Evolutionary conservation across 1,140 invertebrate genomes (phyloP), one percentile per base, ranked within the genome.

Genomic region (Trichonephila inaurata): DNA sequence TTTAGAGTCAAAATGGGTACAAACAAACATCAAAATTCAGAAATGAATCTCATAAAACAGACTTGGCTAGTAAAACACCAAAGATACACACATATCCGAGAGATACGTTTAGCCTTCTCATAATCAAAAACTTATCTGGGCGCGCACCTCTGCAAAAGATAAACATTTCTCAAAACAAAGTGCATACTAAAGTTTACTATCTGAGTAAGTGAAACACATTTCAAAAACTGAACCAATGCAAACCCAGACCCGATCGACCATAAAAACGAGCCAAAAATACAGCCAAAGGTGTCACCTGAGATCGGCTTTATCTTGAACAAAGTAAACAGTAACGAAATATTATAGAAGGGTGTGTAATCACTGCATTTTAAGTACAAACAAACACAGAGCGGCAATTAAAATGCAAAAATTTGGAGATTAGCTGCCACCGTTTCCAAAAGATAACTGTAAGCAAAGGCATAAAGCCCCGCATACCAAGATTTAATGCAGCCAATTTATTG

Each of bases 331-430:
- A 69, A n/a, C 66, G 66, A 69, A n/a, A 10, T 69, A 69, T 69
- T 69, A 3, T 14, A 24, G n/a, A 51, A 51, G 51, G n/a, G 66
- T 24, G 66, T 24, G n/a, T n/a, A 69, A 69, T 69, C 24, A 69
- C 24, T 24, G 24, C 24, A n/a, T 24, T n/a, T 69, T 14, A 24
- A 24, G 66, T 12, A 69, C 66, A n/a, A 24, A 24, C n/a, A 69
- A 40, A 83, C 33, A 83, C 81, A 83, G 40, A 18, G n/a, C 51
- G 21, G 81, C 81, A 83, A 58, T 83, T 58, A 83, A 83, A 83
- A 83, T 83, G 81, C 81, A 83, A 83, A 83, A 83, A 51, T 83
- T n/a, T 4, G 81, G 24, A 83, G 81, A 83, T 83, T 83, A 83
- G 21, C 81, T 40, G 28, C 21, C 66, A 72, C 66, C 51, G 51